Conservation (phyloP, 2,113 vertebrate genomes). For the Theropithecus gelada region DNA sequence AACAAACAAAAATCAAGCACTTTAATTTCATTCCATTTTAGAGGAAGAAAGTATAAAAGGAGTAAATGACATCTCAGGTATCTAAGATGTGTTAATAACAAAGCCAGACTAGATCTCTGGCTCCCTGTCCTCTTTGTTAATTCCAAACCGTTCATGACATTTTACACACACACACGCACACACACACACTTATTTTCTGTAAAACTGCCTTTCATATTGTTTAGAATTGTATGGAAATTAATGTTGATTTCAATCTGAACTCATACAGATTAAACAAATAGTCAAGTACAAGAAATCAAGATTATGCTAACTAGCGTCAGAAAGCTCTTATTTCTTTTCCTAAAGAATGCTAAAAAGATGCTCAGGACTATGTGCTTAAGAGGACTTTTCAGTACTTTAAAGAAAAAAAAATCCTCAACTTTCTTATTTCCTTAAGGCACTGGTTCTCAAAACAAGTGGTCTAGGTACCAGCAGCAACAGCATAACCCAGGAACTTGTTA, state of each 20-base stretch:
- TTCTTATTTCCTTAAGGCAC: neutral
- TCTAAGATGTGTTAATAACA: neutral
- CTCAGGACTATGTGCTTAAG: neutral
- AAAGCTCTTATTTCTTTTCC: neutral
- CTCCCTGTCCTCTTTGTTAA: neutral
- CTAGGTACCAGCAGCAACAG: neutral
- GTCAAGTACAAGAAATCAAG: neutral
- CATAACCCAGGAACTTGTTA: neutral
- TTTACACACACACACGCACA: neutral
- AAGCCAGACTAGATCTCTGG: neutral
- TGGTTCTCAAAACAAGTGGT: neutral
- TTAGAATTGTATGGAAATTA: neutral
- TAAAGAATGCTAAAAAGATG: neutral
- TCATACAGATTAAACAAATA: neutral
- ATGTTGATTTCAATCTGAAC: slow-evolving; percentile 7
- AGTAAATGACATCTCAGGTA: neutral
- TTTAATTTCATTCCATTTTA: neutral
- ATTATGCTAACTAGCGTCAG: neutral
- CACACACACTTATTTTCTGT: neutral
- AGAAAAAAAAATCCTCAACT: neutral
- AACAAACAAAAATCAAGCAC: neutral
- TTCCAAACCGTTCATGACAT: neutral
- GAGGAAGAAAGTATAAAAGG: neutral
- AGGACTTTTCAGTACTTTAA: neutral
- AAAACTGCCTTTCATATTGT: neutral